phyloP scores from a whole-genome alignment of 2,797 vertebrate genomes.

The Pelobates cultripes region DNA sequence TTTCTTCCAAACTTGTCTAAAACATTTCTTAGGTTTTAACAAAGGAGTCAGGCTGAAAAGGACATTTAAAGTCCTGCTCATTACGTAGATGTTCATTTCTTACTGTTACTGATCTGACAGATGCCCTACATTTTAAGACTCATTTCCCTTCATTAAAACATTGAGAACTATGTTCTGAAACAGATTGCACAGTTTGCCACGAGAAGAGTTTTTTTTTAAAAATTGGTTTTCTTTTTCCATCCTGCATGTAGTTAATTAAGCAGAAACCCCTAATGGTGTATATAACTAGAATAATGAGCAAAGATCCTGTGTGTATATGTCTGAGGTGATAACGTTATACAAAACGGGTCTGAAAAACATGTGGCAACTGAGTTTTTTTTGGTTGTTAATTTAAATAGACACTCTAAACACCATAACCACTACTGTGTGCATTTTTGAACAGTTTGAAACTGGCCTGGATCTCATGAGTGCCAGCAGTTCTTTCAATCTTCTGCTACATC shows the following conservation, averaged over 20 bases:
- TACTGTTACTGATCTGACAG: not conserved
- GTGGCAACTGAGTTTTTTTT: no score
- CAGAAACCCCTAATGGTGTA: not conserved
- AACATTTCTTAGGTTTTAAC: slow-evolving; percentile 30
- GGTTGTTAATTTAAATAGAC: no score
- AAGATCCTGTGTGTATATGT: no score
- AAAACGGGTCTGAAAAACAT: no score
- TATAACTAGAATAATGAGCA: not conserved
- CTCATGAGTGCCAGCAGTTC: no score
- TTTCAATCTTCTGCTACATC: no score
- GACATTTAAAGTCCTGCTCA: slow-evolving; percentile 1
- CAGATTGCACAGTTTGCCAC: not conserved
- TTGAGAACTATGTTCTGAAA: not conserved
- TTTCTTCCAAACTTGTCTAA: not conserved
- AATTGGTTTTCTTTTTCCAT: not conserved
- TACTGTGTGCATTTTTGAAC: no score
- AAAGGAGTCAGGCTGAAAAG: not conserved
- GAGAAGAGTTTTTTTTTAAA: no score
- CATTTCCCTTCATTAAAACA: not conserved
- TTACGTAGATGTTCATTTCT: slow-evolving; percentile 19
- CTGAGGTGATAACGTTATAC: no score
- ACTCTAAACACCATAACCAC: no score
- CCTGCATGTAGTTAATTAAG: not conserved
- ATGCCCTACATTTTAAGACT: slow-evolving; percentile 6
- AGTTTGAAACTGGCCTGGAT: no score